Base-by-base conservation (phyloP, 2,113 vertebrate species). In the Ameiurus melas region DNA sequence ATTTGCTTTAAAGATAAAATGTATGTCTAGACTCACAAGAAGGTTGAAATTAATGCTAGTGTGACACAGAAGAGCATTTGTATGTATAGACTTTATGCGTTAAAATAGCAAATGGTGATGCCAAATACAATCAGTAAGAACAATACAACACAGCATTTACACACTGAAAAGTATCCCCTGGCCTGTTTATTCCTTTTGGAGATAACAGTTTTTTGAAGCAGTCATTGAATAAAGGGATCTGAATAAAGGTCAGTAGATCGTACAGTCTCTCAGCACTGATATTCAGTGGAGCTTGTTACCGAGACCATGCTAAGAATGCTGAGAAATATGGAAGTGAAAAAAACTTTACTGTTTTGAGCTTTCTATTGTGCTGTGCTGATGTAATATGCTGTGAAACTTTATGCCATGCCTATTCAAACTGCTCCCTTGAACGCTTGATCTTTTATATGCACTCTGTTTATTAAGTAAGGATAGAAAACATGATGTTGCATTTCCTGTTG, bases 201-300 rank as follows among this genome's bases (percentile, higher is more conserved):
- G 86, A 39, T 77, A 84, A 64, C 55, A 27, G 39, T 58, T 62
- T 55, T 70, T 84, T 60, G 57, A 20, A 55, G 27, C 80, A 83
- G 22, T 87, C 66, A 58, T 33, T 71, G 57, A 88, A 88, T 73
- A n/a, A 83, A 84, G 66, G 57, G 27, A 20, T 73, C 7, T 47
- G 43, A 47, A 47, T 47, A 7, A 47, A 47, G 43, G 7, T 47
- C 60, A 82, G 22, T 82, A 80, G 19, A 82, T 82, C 33, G 64
- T 83, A 62, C 55, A 55, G 19, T 25, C 14, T 58, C 27, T 25
- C 10, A 0, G 12, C 57, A 83, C 75, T 83, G 83, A 87, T 87
- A 87, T 87, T 87, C 80, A 87, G 55, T 62, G 80, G 57, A 30
- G 55, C 79, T 30, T 81, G 66, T 60, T 83, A 71, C 86, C 58